Conservation (phyloP, 37 sponge, comb jelly and placozoan genomes). For the Cliona cf. orientalis region DNA sequence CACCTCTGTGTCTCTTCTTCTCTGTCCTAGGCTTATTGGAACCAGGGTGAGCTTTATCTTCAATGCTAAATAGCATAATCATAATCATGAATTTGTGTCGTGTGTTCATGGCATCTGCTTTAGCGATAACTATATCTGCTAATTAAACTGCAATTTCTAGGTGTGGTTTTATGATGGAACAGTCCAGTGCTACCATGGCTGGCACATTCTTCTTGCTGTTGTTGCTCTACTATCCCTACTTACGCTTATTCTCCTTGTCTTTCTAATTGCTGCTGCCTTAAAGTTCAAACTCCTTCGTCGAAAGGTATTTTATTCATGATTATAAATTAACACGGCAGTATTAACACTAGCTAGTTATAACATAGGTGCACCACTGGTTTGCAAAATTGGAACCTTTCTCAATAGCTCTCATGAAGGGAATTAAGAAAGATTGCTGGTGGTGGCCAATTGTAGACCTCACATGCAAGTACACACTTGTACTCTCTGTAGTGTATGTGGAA, state of each 20-base stretch:
- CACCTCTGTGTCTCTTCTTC: conserved; percentile 23
- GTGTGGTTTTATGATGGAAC: conserved; percentile 48
- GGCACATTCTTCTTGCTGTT: conserved; percentile 10
- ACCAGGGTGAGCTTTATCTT: neutral
- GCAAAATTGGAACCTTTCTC: conserved; percentile 3
- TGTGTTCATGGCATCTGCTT: too few relatives aligned
- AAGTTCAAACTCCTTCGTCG: conserved; percentile 3
- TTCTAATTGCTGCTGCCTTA: neutral
- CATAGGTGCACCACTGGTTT: too few relatives aligned
- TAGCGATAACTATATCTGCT: too few relatives aligned
- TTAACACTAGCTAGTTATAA: too few relatives aligned
- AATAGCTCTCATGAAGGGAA: neutral
- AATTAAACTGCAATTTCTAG: too few relatives aligned
- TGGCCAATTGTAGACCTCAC: conserved; percentile 26
- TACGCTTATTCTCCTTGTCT: neutral
- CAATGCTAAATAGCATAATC: neutral
- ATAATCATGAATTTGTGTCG: too few relatives aligned
- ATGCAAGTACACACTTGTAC: neutral
- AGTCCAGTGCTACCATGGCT: conserved; percentile 16
- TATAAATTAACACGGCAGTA: neutral
- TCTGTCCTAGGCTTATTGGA: conserved; percentile 9
- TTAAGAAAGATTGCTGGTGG: neutral
- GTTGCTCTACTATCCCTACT: conserved; percentile 1
- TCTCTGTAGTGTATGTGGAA: neutral
- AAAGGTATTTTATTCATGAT: too few relatives aligned